Base-by-base conservation (phyloP, 2,797 vertebrate genomes). In the Diplodus sargus region DNA sequence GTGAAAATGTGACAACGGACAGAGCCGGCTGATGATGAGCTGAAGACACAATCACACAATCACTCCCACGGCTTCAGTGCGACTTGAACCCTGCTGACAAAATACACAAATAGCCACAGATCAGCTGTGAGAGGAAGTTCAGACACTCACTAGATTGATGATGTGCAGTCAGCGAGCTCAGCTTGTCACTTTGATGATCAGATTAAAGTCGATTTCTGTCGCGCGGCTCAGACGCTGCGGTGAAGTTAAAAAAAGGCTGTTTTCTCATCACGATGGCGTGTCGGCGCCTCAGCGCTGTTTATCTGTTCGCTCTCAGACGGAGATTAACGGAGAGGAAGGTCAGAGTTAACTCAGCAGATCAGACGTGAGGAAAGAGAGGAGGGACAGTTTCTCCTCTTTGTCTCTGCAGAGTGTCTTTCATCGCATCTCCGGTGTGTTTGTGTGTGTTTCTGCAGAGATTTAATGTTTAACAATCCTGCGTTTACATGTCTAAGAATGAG, bases 341-440 rank as follows among this genome's bases (percentile, higher is more conserved):
- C 30, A 3, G 20, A 42, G 74, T 48, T 2, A 23, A 78, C 64
- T 67, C 68, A 60, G 58, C 76, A 65, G 70, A 71, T 45, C 39
- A 54, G 42, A 74, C 43, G 71, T 57, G 76, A 58, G 61, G 53
- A 70, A 28, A 13, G 57, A 43, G 80, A 74, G 67, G 57, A 47
- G 34, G 23, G 59, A 57, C 65, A 13, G 30, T 16, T 52, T 56
- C 20, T 28, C 28, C 28, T 28, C 28, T 28, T 28, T 28, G 28
- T 28, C 28, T 28, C 28, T 28, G 28, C 28, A 28, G 28, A 28
- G 28, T 17, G n/a, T 30, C 22, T 43, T 42, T 65, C 67, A n/a
- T 51, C 28, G 0, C 0, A 0, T 48, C 64, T 45, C 28, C 12
- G 0, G 13, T 17, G 66, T 70, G 78, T 60, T 64, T 69, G 58